These are phyloP conservation scores for Syrista parreyssii DNA, from an alignment of 2,888 invertebrate species.

Conservation along the genomic window DNA sequence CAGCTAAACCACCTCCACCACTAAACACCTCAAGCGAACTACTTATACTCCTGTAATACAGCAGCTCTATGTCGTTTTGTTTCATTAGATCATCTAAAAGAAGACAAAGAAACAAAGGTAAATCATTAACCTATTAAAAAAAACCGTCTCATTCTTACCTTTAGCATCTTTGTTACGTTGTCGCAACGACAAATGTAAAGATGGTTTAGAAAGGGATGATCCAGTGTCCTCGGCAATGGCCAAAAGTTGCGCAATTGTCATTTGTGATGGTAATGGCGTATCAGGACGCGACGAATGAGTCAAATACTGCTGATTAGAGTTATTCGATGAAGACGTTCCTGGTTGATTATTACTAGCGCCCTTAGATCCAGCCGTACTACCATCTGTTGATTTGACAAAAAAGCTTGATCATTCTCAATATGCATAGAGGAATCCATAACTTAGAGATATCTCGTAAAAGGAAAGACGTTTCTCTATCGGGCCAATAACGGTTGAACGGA, in stretches of 20 bases:
- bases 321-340: slow-evolving; percentile 55
- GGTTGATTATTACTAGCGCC: slow-evolving; percentile 53
- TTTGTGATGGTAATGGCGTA: slow-evolving; percentile 68
- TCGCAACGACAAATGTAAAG: slow-evolving; percentile 60
- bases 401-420: background rate
- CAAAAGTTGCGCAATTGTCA: slow-evolving; percentile 72
- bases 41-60: slow-evolving; percentile 59
- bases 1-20: slow-evolving; percentile 86
- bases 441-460: background rate
- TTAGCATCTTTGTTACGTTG: slow-evolving; percentile 58
- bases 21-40: slow-evolving; percentile 87
- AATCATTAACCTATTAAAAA: background rate
- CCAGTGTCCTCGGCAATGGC: slow-evolving; percentile 69
- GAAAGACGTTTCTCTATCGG: slow-evolving; percentile 26
- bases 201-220: slow-evolving; percentile 68
- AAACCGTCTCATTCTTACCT: slow-evolving; percentile 36
- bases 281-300: slow-evolving; percentile 65
- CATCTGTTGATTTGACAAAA: slow-evolving; percentile 33
- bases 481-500: slow-evolving; percentile 16
- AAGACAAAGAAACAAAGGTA: background rate
- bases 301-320: slow-evolving; percentile 64
- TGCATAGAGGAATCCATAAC: background rate
- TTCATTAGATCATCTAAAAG: slow-evolving; percentile 49
- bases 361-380: slow-evolving; percentile 25
- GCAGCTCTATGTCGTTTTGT: slow-evolving; percentile 46